Evolutionary conservation across 2,888 invertebrate species (phyloP), one percentile per base, ranked within the genome.

Genomic region (Phaonia tiefii): DNA sequence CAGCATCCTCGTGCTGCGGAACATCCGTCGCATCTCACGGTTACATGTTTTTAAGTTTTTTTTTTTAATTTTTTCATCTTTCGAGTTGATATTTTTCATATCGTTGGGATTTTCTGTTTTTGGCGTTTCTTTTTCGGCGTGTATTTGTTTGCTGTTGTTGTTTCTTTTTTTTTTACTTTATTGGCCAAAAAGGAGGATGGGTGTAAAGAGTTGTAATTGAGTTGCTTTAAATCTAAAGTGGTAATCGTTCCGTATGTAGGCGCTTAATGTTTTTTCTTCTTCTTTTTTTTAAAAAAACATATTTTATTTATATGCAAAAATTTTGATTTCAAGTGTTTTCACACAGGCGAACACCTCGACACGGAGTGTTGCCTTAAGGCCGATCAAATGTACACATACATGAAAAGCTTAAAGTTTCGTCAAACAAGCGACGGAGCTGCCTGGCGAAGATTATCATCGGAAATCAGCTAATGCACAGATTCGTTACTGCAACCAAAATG

Each of bases 131-230:
- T 63, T 17, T 63, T 42, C 20, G 31, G 20, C 37, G 11, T 42
- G 49, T 44, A 49, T 42, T 63, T 63, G 26, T 31, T 26, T 39
- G 60, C 17, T 1, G 22, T 25, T 56, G 11, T 22, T 58, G 22
- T 58, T 26, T 15, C 20, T 39, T 31, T 17, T 60, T 10, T 26
- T 26, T 13, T 56, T 56, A 1, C 22, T 22, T 20, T n/a, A n/a
- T 26, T 58, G 54, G 1, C 15, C 4, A 46, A 54, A 3, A 20
- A 22, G 7, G 37, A 75, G 79, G 63, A 60, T 80, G 72, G 63
- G 71, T 75, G 54, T 72, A 72, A 75, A 72, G 42, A 80, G 42
- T 76, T 73, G 63, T 80, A 76, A 80, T 76, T 80, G 76, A 73
- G 76, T 76, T 76, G 76, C 76, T 76, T 73, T 80, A 69, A 72